Base-by-base conservation (phyloP, 2,888 invertebrate species). In the Troides helena region DNA sequence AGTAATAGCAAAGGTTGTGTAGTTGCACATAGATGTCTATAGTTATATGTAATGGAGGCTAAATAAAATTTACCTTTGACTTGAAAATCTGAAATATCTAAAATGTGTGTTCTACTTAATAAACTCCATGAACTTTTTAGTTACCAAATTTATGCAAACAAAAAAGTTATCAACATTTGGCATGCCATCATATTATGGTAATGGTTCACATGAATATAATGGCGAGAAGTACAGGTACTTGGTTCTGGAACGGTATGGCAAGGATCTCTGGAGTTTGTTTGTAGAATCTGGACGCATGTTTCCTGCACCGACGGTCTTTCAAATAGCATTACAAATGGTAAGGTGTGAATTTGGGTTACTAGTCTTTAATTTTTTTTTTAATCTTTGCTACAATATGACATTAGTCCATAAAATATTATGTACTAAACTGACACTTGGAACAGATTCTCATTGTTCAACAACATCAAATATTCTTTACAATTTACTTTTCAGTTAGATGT, bases 221-320 rank as follows among this genome's bases (percentile, higher is more conserved):
- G 94, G 94, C 0, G 93, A 95, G 69, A 97, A 97, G 79, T 98
- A 98, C 85, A 94, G 99, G 59, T 99, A 98, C 87, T 87, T 97
- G 73, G 96, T 97, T 0, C 96, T 99, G 94, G 97, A 98, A 71
- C 95, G 97, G 71, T 99, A 97, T 84, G 98, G 98, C 3, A 95
- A 94, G 74, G 98, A 99, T 88, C 87, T 99, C 21, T 95, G 97
- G 94, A 96, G 95, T 78, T 80, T 97, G 64, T 96, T 97, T 80
- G 88, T 94, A 23, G 93, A 95, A 62, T 95, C 95, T 75, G 94
- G 94, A 2, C 94, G 94, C 70, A 85, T 85, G 2, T 96, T 99
- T 81, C 95, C 96, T 1, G 87, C 94, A 46, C 92, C 94, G 2
- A 96, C 97, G 18, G 96, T 96, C 17, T 97, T 96, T 81, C 95